Percentiles rank a stretch among this genome's conserved stretches.
Evolutionary conservation across 1,140 invertebrate genomes (phyloP).

Genomic region (Drosophila ironensis): DNA sequence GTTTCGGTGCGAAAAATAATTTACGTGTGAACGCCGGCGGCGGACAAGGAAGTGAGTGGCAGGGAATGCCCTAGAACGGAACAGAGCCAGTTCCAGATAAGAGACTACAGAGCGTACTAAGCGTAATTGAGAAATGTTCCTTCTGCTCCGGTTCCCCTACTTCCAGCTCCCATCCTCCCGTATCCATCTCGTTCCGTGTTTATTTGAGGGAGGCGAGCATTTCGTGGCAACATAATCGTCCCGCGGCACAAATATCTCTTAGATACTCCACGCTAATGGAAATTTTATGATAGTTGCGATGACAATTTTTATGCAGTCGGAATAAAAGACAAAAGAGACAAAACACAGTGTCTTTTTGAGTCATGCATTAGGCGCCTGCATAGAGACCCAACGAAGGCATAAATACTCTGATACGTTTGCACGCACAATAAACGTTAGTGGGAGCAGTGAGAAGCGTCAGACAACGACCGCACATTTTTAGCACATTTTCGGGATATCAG

Average conservation of each 20-base stretch:
- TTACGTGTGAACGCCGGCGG: slow-evolving; percentile 7
- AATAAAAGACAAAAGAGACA: slow-evolving; percentile 18
- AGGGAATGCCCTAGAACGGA: slow-evolving; percentile 20
- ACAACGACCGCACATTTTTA: slow-evolving; percentile 70
- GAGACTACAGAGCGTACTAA: slow-evolving; percentile 14
- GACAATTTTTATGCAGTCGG: slow-evolving; percentile 68
- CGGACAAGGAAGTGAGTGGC: not conserved
- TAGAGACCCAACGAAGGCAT: slow-evolving; percentile 5
- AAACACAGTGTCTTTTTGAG: slow-evolving; percentile 31
- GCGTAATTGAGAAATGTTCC: slow-evolving; percentile 22
- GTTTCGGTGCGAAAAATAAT: slow-evolving; percentile 55
- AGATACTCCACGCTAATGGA: slow-evolving; percentile 65
- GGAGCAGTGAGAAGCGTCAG: slow-evolving; percentile 1
- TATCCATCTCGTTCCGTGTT: not conserved
- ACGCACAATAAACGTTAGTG: not conserved
- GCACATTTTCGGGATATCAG: slow-evolving; percentile 72
- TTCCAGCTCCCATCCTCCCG: not conserved
- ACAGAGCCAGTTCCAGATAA: slow-evolving; percentile 22
- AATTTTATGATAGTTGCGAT: slow-evolving; percentile 70
- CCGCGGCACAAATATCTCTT: slow-evolving; percentile 29
- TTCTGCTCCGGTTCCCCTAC: not conserved
- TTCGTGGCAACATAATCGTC: slow-evolving; percentile 25
- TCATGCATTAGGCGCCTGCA: slow-evolving; percentile 46
- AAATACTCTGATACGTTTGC: slow-evolving; percentile 19
- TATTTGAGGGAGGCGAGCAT: slow-evolving; percentile 33